phyloP scores from a whole-genome alignment of 2,888 invertebrate genomes.

The Andrena camellia region DNA sequence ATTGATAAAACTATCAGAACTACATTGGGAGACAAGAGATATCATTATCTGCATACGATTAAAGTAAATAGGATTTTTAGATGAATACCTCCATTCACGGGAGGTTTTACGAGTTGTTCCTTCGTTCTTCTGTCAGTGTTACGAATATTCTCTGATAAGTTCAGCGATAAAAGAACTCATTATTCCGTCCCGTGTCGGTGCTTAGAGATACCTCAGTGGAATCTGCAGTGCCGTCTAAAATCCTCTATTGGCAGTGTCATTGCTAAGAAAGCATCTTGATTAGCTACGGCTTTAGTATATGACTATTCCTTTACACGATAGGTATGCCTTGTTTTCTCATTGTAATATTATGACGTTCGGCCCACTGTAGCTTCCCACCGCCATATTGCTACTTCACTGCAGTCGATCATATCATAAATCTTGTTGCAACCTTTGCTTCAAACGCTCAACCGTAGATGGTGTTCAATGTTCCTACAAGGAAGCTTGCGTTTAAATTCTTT shows the following conservation, averaged over 20 bases:
- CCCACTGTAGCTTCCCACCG: conserved; percentile 42
- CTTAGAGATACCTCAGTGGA: conserved; percentile 33
- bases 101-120: conserved; percentile 37
- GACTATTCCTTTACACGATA: conserved; percentile 41
- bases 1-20: conserved; percentile 15
- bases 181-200: conserved; percentile 44
- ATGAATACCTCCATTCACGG: conserved; percentile 53
- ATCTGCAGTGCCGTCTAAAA: conserved; percentile 28
- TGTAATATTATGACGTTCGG: conserved; percentile 71
- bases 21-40: neutral
- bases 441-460: conserved; percentile 27
- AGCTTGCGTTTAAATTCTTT: neutral
- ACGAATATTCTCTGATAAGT: conserved; percentile 44
- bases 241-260: conserved; percentile 52
- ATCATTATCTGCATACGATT: neutral
- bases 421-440: conserved; percentile 8
- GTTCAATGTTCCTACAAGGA: neutral
- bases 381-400: conserved; percentile 72
- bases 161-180: conserved; percentile 42
- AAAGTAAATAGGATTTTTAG: conserved; percentile 7
- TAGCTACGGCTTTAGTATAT: conserved; percentile 38
- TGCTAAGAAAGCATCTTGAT: conserved; percentile 46
- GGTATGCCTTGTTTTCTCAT: conserved; percentile 64
- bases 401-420: conserved; percentile 59
- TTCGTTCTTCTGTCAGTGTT: conserved; percentile 54